Percentiles rank a stretch among this genome's conserved stretches.
Conservation (phyloP, 23 tunicate genomes). For the Diplosoma virens region DNA sequence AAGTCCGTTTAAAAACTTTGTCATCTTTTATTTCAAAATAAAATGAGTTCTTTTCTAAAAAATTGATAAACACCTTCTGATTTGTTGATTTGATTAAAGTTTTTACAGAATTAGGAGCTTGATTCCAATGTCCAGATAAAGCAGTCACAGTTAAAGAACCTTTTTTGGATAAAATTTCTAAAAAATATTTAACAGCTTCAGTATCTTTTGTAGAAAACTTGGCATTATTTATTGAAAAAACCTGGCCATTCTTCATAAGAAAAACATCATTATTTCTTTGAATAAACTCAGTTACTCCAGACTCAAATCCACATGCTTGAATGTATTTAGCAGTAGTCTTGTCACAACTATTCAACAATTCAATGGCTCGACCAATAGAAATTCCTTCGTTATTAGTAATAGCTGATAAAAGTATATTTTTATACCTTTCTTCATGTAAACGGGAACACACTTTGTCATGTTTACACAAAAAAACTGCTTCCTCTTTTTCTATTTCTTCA, state of each 20-base stretch:
- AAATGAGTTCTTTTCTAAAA: background rate
- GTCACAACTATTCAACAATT: background rate
- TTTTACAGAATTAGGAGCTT: constrained; percentile 3
- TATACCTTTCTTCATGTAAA: background rate
- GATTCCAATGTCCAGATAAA: constrained; percentile 19
- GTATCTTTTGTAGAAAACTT: background rate
- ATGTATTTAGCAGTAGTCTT: constrained; percentile 7
- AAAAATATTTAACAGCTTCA: constrained; percentile 17
- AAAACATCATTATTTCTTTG: background rate
- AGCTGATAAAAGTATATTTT: background rate
- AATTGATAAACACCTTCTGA: background rate
- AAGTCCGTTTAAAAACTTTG: background rate
- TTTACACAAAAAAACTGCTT: background rate
- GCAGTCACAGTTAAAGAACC: background rate
- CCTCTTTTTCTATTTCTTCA: background rate
- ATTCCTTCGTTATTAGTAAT: background rate
- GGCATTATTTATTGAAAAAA: background rate
- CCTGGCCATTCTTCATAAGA: background rate
- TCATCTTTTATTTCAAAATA: background rate
- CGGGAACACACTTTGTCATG: background rate
- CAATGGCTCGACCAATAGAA: background rate
- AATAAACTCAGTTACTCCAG: background rate
- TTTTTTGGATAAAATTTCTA: background rate
- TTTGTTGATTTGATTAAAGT: constrained; percentile 7
- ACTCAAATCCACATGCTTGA: background rate